Conservation (phyloP, 2,797 vertebrate genomes). For the Liparis tanakae region DNA sequence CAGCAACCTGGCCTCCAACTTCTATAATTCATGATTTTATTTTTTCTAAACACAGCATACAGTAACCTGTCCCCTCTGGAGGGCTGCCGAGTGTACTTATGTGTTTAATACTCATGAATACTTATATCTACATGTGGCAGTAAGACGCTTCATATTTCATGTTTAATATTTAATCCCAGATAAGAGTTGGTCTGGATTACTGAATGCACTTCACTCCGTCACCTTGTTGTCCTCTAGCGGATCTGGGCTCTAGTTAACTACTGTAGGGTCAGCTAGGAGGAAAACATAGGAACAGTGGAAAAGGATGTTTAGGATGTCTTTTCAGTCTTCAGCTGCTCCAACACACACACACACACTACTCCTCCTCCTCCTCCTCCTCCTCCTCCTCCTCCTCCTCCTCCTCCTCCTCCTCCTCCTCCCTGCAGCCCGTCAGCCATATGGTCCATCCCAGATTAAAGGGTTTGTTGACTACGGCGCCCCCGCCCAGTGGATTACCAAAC, state of each 20-base stretch:
- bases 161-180: constrained; percentile 45
- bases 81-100: not conserved
- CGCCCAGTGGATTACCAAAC: constrained; percentile 70
- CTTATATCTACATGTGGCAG: constrained; percentile 2
- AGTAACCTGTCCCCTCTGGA: not conserved
- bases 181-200: constrained; percentile 31
- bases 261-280: not conserved
- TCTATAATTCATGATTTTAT: constrained; percentile 41
- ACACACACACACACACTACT: not conserved
- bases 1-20: constrained; percentile 61
- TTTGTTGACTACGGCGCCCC: constrained; percentile 65
- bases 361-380: no score
- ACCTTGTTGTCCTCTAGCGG: not conserved
- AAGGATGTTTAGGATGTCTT: not conserved
- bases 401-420: constrained; percentile 38
- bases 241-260: not conserved
- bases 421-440: constrained; percentile 71
- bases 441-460: constrained; percentile 73
- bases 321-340: not conserved
- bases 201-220: not conserved
- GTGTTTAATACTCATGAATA: constrained; percentile 21
- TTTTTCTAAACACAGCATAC: constrained; percentile 4
- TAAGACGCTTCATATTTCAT: not conserved
- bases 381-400: no score
- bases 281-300: not conserved